Evolutionary conservation across 2,888 invertebrate genomes (phyloP), one percentile per base, ranked within the genome.

Genomic region (Lordiphosa fenestrarum): DNA sequence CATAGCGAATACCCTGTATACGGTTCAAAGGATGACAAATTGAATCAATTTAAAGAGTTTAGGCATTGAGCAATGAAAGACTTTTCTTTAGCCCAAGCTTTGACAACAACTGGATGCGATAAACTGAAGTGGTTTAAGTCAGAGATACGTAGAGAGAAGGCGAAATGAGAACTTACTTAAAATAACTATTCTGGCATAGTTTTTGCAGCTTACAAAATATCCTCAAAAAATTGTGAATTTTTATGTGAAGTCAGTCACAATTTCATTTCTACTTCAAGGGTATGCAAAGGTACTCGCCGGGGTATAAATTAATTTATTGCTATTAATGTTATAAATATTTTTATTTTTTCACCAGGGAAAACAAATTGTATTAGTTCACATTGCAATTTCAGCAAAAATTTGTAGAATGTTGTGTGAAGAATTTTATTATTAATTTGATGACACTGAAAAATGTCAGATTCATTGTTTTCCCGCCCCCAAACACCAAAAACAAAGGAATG

Each of bases 401-500:
- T 44, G 59, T 23, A 9, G 35, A 35, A 13, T 33, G 39, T 59
- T 57, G 19, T 6, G 39, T 36, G 42, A 42, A 39, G 13, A 60
- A 58, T 39, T 60, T 58, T 39, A 52, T 46, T 58, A 58, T 52
- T 30, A 37, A 37, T 4, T 36, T 12, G 2, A 15, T 4, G 40
- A 51, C 55, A 25, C 25, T 25, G 25, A 59, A 55, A 69, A 73
- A 63, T 60, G 67, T 69, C 64, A 69, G 62, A 68, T 63, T 58
- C 74, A 74, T 57, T 54, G 65, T 56, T 55, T 53, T 56, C n/a
- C n/a, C n/a, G n/a, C n/a, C n/a, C n/a, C n/a, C n/a, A n/a, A n/a
- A n/a, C n/a, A n/a, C n/a, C n/a, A n/a, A 69, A 73, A 73, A 52
- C 51, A 19, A 33, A 5, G 59, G 71, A 76, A 75, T 76, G 75